phyloP scores from a whole-genome alignment of 2,888 invertebrate genomes.

The Mythimna loreyi region DNA sequence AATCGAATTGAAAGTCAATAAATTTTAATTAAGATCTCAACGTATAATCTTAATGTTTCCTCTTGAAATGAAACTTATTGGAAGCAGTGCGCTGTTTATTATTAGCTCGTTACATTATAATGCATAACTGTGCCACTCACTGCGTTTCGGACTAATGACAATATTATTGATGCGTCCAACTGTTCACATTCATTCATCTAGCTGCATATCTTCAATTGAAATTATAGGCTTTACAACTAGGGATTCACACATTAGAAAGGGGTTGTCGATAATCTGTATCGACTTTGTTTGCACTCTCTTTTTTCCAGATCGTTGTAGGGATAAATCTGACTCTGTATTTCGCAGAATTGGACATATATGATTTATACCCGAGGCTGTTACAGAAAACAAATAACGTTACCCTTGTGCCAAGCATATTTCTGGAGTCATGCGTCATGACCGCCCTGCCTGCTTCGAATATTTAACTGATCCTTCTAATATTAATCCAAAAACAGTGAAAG shows the following conservation, averaged over 20 bases:
- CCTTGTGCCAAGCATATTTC: constrained; percentile 40
- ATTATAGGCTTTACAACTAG: constrained; percentile 32
- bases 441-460: constrained; percentile 18
- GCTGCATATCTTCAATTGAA: constrained; percentile 29
- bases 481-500: constrained; percentile 29
- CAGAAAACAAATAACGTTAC: constrained; percentile 45
- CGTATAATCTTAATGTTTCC: constrained; percentile 52
- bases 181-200: constrained; percentile 72
- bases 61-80: constrained; percentile 42
- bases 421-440: constrained; percentile 43
- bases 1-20: constrained; percentile 7
- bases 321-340: constrained; percentile 26
- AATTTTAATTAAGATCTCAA: constrained; percentile 23
- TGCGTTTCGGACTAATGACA: constrained; percentile 55
- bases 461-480: constrained; percentile 18
- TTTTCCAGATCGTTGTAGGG: background rate
- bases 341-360: constrained; percentile 10
- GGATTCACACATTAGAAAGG: constrained; percentile 7
- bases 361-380: constrained; percentile 29
- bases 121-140: constrained; percentile 53
- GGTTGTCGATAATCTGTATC: constrained; percentile 25
- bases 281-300: constrained; percentile 4
- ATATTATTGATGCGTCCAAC: constrained; percentile 70
- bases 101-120: constrained; percentile 52
- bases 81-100: constrained; percentile 36